A percentile compares a stretch with the other conserved stretches of the same genome.
Conservation (phyloP, 2,888 invertebrate genomes). For the Melanargia galathea region DNA sequence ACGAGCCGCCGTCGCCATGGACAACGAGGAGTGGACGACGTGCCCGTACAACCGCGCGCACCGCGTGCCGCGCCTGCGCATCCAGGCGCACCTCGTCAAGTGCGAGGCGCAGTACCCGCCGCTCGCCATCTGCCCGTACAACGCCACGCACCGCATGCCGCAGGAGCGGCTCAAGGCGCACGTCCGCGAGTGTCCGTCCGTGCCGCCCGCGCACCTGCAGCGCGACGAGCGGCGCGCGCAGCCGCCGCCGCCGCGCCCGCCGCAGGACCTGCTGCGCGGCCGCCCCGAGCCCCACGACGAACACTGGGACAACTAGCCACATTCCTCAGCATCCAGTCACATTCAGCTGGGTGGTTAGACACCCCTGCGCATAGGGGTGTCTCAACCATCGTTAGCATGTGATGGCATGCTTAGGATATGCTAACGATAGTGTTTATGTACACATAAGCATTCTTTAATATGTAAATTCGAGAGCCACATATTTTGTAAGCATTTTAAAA, state of each 20-base stretch:
- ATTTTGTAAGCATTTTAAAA: too few relatives aligned
- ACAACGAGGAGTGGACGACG: conserved; percentile 59
- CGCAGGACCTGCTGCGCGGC: too few relatives aligned
- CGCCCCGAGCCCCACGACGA: background rate
- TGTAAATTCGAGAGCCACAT: too few relatives aligned
- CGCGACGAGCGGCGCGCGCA: background rate
- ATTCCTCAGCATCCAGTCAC: too few relatives aligned
- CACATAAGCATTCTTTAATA: too few relatives aligned
- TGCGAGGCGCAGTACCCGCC: conserved; percentile 74
- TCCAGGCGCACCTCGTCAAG: conserved; percentile 81
- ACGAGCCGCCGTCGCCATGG: conserved; percentile 43
- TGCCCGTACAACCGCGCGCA: conserved; percentile 82
- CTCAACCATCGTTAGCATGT: too few relatives aligned
- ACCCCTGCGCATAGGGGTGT: too few relatives aligned
- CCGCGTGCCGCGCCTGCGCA: conserved; percentile 70
- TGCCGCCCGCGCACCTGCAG: conserved; percentile 22
- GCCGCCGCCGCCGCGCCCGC: background rate
- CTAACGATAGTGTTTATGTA: too few relatives aligned
- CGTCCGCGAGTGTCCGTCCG: conserved; percentile 46
- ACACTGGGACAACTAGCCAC: background rate
- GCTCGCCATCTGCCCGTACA: conserved; percentile 78
- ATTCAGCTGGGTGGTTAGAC: too few relatives aligned
- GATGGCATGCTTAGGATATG: too few relatives aligned
- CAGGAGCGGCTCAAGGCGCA: conserved; percentile 59
- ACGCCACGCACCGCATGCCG: conserved; percentile 76